Evolutionary conservation across 2,113 vertebrate species (phyloP).

Genomic region (Hepsetus odoe): DNA sequence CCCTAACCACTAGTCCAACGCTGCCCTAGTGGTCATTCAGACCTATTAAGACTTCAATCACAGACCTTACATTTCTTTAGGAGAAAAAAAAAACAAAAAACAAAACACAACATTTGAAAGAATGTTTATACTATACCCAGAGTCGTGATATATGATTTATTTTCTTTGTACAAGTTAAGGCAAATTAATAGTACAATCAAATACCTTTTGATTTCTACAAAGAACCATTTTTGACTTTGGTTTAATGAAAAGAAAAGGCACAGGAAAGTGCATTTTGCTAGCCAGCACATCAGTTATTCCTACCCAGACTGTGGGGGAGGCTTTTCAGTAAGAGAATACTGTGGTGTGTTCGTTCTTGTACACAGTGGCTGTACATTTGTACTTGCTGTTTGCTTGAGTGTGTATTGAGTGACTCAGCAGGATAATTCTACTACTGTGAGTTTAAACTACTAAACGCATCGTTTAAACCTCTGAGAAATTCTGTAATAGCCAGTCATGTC

Average conservation of each 20-base stretch:
- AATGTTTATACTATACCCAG: not conserved
- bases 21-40: no score
- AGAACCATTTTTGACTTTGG: constrained; percentile 33
- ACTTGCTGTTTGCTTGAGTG: constrained; percentile 1
- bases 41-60: no score
- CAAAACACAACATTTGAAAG: not conserved
- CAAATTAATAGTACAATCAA: constrained; percentile 50
- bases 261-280: constrained; percentile 19
- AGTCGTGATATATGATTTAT: constrained; percentile 8
- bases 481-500: constrained; percentile 5
- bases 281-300: constrained; percentile 24
- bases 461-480: constrained; percentile 8
- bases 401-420: not conserved
- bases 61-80: no score
- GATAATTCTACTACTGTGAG: not conserved
- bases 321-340: not conserved
- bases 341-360: not conserved
- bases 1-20: no score
- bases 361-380: constrained; percentile 26
- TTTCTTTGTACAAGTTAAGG: constrained; percentile 40
- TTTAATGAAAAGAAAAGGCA: constrained; percentile 43
- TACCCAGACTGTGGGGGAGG: constrained; percentile 9
- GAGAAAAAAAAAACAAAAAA: no score
- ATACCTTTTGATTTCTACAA: constrained; percentile 19
- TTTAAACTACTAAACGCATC: no score